Base-by-base conservation (phyloP, 2,797 vertebrate species). In the Pipistrellus nathusii region DNA sequence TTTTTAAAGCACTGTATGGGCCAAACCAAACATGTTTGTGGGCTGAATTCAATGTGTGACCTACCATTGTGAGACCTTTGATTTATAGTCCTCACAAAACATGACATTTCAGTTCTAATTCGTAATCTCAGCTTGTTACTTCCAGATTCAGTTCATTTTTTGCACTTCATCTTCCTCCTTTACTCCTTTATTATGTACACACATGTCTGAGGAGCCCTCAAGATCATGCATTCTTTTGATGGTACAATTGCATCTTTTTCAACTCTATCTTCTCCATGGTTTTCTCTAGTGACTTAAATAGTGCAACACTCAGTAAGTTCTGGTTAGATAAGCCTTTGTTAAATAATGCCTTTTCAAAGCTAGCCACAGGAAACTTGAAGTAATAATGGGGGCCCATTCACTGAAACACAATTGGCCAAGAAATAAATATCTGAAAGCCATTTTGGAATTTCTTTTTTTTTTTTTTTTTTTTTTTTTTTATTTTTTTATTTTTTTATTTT, bases 11-110 rank as follows among this genome's bases (percentile, higher is more conserved):
- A 57, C 21, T 6, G 21, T 51, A 57, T 95, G 90, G 87, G 97
- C 97, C 97, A 97, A 97, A 76, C 59, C 78, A 97, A 97, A 97
- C 93, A 96, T 15, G 82, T 76, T 55, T 96, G 95, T 94, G 96
- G 95, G 94, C 77, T 95, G 94, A 46, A 88, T 93, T 66, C 94
- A 95, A 90, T 94, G 95, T 96, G 94, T n/a, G 92, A 90, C 90
- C 94, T 94, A 87, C 85, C 87, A 95, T 96, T 94, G 64, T 87
- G 76, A 97, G 90, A 81, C 73, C 87, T 93, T 85, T 95, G 96
- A 97, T 97, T 97, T 95, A 97, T 84, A 83, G 73, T 93, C 57
- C 88, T 94, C 41, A 35, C 77, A 93, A 80, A 97, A 97, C 93
- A 97, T 90, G 95, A 95, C 82, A 55, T 95, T 94, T 97, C 35